Percentiles rank a stretch among this genome's conserved stretches.
These are phyloP conservation scores for Dryoscopus gambensis DNA, from an alignment of 2,113 vertebrate genomes.

Conservation along the genomic window DNA sequence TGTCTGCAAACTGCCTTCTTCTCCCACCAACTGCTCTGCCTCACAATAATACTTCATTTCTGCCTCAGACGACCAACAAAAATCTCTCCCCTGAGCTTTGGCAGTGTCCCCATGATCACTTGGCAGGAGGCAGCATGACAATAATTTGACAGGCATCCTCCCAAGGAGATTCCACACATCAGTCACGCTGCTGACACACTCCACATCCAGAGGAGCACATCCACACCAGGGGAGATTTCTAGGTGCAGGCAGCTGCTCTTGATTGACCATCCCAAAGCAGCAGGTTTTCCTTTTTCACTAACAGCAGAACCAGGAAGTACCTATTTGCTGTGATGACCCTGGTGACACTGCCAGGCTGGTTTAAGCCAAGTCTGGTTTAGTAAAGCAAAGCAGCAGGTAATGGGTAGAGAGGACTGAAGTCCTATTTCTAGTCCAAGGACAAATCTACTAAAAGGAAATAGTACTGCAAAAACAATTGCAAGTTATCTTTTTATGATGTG, in stretches of 20 bases:
- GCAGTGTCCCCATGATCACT: slow-evolving; percentile 27
- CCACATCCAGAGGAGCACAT: not conserved
- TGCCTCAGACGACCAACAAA: slow-evolving; percentile 46
- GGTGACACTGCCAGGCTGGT: fast-evolving
- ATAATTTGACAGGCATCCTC: slow-evolving; percentile 52
- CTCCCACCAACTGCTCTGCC: slow-evolving; percentile 1
- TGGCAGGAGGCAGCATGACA: slow-evolving; percentile 66
- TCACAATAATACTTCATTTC: slow-evolving; percentile 26
- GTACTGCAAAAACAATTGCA: not conserved
- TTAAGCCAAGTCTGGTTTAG: not conserved
- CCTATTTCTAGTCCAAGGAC: not conserved
- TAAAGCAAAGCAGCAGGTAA: not conserved
- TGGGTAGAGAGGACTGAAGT: not conserved
- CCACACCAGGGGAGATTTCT: not conserved
- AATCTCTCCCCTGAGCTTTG: slow-evolving; percentile 55
- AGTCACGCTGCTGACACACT: slow-evolving; percentile 49
- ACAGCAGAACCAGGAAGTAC: not conserved
- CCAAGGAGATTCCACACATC: slow-evolving; percentile 55
- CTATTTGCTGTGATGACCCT: not conserved
- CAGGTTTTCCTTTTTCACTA: not conserved
- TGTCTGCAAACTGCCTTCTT: slow-evolving; percentile 45
- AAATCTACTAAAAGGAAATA: not conserved
- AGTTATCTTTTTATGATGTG: not conserved
- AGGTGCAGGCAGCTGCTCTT: not conserved
- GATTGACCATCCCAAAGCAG: not conserved